These are phyloP conservation scores for Phocoena phocoena DNA, from an alignment of 2,113 vertebrate species.

Conservation along the genomic window DNA sequence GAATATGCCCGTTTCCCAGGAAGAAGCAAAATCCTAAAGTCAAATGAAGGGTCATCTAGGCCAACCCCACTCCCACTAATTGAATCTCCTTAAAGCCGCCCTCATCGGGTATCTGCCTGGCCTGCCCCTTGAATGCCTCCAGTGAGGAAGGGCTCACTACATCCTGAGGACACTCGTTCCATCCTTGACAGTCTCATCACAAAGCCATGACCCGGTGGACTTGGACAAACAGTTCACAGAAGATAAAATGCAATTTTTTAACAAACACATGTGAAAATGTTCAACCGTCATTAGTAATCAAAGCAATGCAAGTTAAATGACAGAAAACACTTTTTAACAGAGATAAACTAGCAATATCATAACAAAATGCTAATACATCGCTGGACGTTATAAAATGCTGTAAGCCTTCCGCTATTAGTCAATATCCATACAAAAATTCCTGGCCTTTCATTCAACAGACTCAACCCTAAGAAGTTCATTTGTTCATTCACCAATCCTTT, in stretches of 20 bases:
- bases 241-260: not conserved
- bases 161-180: not conserved
- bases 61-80: no score
- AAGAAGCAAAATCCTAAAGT: not conserved
- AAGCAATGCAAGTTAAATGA: not conserved
- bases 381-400: not conserved
- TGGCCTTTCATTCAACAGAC: not conserved
- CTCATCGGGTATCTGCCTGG: not conserved
- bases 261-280: not conserved
- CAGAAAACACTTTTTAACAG: not conserved
- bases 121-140: not conserved
- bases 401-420: not conserved
- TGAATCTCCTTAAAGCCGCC: not conserved
- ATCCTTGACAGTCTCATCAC: not conserved
- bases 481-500: not conserved
- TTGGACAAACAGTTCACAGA: constrained; percentile 65
- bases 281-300: not conserved
- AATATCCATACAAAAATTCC: not conserved
- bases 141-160: not conserved
- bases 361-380: not conserved
- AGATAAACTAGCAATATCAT: not conserved
- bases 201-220: constrained; percentile 51
- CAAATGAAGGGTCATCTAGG: not conserved
- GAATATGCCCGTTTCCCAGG: not conserved
- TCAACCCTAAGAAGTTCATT: not conserved